A percentile compares a stretch with the other conserved stretches of the same genome.
These are phyloP conservation scores for Drosophila nr. perissopoda DNA, from an alignment of 2,888 invertebrate genomes.

Conservation along the genomic window DNA sequence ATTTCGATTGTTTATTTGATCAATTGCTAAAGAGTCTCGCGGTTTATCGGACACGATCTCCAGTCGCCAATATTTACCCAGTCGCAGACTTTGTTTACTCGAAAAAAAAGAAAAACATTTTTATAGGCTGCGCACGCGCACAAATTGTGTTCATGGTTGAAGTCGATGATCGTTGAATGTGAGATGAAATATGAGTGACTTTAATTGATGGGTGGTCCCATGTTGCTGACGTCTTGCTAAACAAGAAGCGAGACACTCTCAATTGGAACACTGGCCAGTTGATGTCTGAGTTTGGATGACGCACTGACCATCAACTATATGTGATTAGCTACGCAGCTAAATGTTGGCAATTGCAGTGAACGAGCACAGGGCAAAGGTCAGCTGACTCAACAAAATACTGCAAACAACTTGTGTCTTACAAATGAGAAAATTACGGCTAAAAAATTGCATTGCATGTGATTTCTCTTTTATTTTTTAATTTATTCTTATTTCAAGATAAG, in stretches of 20 bases:
- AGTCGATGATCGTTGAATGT: constrained; percentile 18
- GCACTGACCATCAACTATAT: background rate
- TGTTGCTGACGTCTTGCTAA: constrained; percentile 26
- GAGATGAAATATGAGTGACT: constrained; percentile 52
- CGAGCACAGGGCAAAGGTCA: background rate
- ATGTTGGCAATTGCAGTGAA: background rate
- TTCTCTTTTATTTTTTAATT: background rate
- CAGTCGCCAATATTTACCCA: constrained; percentile 3
- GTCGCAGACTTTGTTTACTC: constrained; percentile 26
- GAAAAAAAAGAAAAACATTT: constrained; percentile 3
- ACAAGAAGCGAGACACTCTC: constrained; percentile 12
- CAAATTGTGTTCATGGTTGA: constrained; percentile 8
- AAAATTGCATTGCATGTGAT: background rate
- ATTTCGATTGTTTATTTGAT: constrained; percentile 42
- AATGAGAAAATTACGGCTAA: background rate
- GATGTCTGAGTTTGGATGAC: constrained; percentile 19
- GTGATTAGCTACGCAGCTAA: background rate
- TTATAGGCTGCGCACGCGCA: constrained; percentile 60
- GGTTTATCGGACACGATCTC: constrained; percentile 22
- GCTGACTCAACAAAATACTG: background rate
- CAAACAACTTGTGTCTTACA: background rate
- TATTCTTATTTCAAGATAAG: background rate
- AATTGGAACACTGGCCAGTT: constrained; percentile 33
- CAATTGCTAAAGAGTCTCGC: constrained; percentile 15
- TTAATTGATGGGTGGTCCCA: constrained; percentile 49